Evolutionary conservation across 2,888 invertebrate species (phyloP).

Genomic region (Drosophila lacicola): DNA sequence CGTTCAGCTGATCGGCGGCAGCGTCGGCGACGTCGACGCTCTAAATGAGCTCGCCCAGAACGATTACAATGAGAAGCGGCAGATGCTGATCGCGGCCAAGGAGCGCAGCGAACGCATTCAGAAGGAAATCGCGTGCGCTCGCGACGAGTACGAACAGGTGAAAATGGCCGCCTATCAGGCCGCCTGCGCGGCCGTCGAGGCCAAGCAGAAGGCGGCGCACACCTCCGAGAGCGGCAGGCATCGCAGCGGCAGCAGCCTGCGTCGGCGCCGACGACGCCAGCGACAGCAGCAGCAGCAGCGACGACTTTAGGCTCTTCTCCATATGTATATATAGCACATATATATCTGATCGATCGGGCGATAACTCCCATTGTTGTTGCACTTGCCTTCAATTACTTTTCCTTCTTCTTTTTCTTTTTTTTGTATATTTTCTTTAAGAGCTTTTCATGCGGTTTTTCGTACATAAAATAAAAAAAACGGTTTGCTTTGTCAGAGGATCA

Average conservation of each 20-base stretch:
- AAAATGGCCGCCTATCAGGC: slow-evolving; percentile 89
- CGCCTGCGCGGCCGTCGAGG: slow-evolving; percentile 82
- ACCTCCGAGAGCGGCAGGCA: not conserved
- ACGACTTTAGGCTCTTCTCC: not conserved
- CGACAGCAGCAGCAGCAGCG: too few relatives aligned
- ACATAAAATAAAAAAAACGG: too few relatives aligned
- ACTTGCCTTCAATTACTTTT: too few relatives aligned
- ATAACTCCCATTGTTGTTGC: too few relatives aligned
- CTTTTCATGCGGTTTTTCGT: too few relatives aligned
- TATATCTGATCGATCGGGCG: not conserved
- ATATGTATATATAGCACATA: not conserved
- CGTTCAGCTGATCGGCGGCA: slow-evolving; percentile 86
- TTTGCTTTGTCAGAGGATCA: too few relatives aligned
- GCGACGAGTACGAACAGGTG: slow-evolving; percentile 88
- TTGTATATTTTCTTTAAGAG: too few relatives aligned
- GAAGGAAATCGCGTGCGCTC: slow-evolving; percentile 87
- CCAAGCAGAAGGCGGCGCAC: slow-evolving; percentile 28
- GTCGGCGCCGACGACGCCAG: not conserved
- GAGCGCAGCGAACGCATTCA: slow-evolving; percentile 88
- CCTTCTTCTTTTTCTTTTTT: too few relatives aligned
- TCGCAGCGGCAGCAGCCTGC: not conserved
- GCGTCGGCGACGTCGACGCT: slow-evolving; percentile 87
- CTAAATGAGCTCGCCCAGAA: slow-evolving; percentile 87
- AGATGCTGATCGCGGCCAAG: slow-evolving; percentile 88
- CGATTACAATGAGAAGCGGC: slow-evolving; percentile 88